Conservation (phyloP, 2,113 vertebrate species). For the Canis aureus region DNA sequence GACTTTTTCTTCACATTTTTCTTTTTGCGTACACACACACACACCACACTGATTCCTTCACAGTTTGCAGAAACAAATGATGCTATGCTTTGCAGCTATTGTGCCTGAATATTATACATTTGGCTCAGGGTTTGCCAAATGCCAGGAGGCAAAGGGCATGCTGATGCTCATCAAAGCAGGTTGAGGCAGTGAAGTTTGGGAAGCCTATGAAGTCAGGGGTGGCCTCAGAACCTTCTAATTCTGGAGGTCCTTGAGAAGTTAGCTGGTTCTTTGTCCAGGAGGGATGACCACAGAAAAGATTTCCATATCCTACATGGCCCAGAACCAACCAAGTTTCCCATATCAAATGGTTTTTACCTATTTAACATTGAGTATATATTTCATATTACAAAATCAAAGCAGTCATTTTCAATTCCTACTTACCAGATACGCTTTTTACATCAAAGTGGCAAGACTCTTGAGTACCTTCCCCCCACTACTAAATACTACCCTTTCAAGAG, state of each 20-base stretch:
- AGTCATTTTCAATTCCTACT: slow-evolving; percentile 3
- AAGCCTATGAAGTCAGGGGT: not conserved
- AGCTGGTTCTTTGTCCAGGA: not conserved
- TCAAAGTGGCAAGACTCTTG: slow-evolving; percentile 14
- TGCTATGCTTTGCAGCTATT: not conserved
- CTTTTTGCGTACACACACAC: not conserved
- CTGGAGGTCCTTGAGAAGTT: not conserved
- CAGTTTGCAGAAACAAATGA: not conserved
- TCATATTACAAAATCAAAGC: slow-evolving; percentile 30
- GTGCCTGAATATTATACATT: not conserved
- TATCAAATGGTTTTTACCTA: not conserved
- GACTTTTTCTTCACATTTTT: not conserved
- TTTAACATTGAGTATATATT: not conserved
- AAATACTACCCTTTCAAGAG: slow-evolving; percentile 52
- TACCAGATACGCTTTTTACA: not conserved
- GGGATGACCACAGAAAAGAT: not conserved
- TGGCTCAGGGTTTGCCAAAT: not conserved
- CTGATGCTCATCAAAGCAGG: not conserved
- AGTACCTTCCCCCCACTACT: not conserved
- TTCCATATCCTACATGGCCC: not conserved
- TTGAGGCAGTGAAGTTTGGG: not conserved
- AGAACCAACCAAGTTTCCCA: not conserved
- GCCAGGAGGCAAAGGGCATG: not conserved
- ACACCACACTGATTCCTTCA: not conserved
- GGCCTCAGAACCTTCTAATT: not conserved